Conservation (phyloP, 2,797 vertebrate species). For the Lerista edwardsae region DNA sequence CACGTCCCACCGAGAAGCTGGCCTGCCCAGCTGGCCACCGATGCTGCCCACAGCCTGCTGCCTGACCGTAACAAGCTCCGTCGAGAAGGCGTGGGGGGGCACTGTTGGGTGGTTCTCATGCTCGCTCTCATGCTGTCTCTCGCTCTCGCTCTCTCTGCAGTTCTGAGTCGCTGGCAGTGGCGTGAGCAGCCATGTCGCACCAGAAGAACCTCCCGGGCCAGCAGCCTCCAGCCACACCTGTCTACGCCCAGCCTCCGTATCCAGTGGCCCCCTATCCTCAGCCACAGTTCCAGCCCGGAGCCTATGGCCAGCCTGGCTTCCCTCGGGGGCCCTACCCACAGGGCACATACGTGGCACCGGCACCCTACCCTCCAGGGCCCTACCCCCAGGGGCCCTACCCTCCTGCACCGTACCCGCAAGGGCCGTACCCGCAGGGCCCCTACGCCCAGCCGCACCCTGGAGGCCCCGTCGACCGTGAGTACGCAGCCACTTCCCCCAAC, state of each 20-base stretch:
- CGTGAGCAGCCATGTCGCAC: slow-evolving; percentile 76
- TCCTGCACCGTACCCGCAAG: slow-evolving; percentile 51
- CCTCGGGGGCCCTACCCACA: slow-evolving; percentile 41
- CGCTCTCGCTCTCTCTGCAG: slow-evolving; percentile 21
- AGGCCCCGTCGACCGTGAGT: slow-evolving; percentile 63
- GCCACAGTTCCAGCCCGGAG: slow-evolving; percentile 53
- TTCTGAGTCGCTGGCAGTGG: slow-evolving; percentile 24
- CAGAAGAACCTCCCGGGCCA: slow-evolving; percentile 90
- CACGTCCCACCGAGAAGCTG: too few relatives aligned
- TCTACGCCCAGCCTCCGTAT: slow-evolving; percentile 74
- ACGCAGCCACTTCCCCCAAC: too few relatives aligned
- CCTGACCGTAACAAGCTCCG: too few relatives aligned
- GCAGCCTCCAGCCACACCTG: slow-evolving; percentile 74
- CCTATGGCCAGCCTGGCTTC: slow-evolving; percentile 68
- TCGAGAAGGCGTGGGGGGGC: too few relatives aligned
- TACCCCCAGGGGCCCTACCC: neutral
- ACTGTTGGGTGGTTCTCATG: too few relatives aligned
- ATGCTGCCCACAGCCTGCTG: too few relatives aligned
- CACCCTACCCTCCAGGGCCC: neutral
- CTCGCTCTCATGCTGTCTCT: too few relatives aligned
- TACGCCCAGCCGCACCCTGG: slow-evolving; percentile 67
- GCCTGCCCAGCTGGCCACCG: too few relatives aligned
- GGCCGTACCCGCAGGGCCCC: slow-evolving; percentile 52
- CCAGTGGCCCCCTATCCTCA: slow-evolving; percentile 63
- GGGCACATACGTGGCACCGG: neutral